phyloP scores from a whole-genome alignment of 2,797 vertebrate genomes.

The Oreochromis grahami region DNA sequence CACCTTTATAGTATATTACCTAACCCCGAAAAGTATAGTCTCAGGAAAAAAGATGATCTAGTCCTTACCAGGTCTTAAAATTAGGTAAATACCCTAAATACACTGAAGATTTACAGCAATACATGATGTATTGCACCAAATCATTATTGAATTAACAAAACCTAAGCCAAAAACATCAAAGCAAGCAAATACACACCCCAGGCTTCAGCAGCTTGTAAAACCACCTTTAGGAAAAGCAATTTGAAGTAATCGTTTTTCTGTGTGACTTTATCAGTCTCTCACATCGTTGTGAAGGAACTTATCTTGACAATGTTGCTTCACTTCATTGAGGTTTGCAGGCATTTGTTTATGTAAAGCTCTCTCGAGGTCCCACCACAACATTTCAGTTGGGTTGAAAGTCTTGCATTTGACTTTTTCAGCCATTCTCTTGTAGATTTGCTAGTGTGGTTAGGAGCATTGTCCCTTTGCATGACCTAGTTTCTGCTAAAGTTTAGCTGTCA shows the following conservation, averaged over 20 bases:
- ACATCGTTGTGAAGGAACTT: not conserved
- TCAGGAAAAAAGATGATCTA: not conserved
- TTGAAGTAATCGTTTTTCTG: not conserved
- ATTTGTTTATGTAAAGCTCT: not conserved
- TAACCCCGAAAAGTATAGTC: not conserved
- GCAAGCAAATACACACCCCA: not conserved
- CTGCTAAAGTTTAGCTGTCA: not conserved
- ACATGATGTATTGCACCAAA: not conserved
- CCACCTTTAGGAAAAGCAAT: not conserved
- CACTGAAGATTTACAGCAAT: not conserved
- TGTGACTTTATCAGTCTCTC: not conserved
- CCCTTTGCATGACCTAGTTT: not conserved
- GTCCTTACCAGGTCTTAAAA: not conserved
- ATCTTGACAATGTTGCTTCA: not conserved
- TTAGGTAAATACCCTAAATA: not conserved
- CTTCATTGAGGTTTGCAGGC: not conserved
- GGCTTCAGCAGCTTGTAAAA: not conserved
- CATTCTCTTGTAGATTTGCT: not conserved
- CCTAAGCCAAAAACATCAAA: not conserved
- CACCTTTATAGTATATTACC: not conserved
- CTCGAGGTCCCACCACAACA: not conserved
- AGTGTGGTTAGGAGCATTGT: not conserved
- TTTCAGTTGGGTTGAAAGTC: not conserved
- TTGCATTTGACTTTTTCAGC: not conserved
- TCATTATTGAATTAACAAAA: not conserved